Evolutionary conservation across 2,888 invertebrate species (phyloP).

Genomic region (Campoletis raptor): DNA sequence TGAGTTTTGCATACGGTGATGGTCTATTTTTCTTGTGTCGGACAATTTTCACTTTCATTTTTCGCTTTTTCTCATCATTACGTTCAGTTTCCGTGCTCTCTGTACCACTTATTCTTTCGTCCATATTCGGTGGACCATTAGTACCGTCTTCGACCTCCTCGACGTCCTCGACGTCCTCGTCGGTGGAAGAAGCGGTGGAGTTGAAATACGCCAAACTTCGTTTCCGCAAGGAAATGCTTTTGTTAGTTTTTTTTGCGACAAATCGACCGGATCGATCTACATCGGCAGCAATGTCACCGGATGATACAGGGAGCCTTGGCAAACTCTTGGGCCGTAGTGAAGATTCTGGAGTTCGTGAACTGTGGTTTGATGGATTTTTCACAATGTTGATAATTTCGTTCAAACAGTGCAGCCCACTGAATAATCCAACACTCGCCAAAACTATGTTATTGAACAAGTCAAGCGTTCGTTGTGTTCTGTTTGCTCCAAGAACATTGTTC

Average conservation of each 20-base stretch:
- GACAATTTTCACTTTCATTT: neutral
- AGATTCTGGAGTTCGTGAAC: neutral
- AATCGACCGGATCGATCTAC: neutral
- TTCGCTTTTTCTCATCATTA: neutral
- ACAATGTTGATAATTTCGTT: neutral
- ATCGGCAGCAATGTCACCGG: neutral
- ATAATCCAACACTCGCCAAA: constrained; percentile 1
- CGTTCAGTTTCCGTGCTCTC: neutral
- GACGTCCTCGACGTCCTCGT: neutral
- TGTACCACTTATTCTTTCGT: neutral
- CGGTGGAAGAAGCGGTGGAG: neutral
- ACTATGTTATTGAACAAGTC: neutral
- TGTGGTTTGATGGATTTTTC: neutral
- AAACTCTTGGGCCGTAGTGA: neutral
- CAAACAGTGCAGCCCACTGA: constrained; percentile 5
- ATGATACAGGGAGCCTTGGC: neutral
- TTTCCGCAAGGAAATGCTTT: neutral
- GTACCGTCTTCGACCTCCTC: neutral
- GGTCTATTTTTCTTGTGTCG: neutral
- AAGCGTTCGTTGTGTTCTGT: neutral
- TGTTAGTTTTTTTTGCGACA: neutral
- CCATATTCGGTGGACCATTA: too few species aligned
- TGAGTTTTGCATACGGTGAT: neutral
- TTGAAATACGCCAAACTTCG: neutral
- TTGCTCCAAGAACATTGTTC: constrained; percentile 1